These are phyloP conservation scores for Periphyllus acericola DNA, from an alignment of 2,888 invertebrate species.

Conservation along the genomic window DNA sequence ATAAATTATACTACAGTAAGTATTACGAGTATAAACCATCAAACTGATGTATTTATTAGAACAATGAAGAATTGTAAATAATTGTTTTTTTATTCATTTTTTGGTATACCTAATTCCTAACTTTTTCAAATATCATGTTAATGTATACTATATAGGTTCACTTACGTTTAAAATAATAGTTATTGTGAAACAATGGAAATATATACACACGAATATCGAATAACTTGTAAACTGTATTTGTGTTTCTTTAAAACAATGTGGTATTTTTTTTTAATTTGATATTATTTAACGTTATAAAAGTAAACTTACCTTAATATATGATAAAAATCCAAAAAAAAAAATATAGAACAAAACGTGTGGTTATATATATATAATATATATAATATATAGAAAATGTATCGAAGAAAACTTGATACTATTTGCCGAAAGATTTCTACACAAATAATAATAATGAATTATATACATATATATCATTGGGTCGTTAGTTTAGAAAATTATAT, in stretches of 20 bases:
- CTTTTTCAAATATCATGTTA: not conserved
- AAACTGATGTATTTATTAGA: not conserved
- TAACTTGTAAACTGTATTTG: not conserved
- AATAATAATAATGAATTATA: not conserved
- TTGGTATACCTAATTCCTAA: not conserved
- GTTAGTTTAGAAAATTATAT: slow-evolving; percentile 15
- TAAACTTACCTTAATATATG: not conserved
- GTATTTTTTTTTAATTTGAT: not conserved
- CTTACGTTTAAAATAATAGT: not conserved
- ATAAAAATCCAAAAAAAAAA: not conserved
- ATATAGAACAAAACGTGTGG: not conserved
- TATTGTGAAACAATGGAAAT: slow-evolving; percentile 23
- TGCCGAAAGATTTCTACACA: not conserved
- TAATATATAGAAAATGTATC: not conserved
- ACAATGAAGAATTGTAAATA: not conserved
- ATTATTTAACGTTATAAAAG: not conserved
- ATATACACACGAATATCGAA: not conserved
- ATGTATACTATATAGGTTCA: not conserved
- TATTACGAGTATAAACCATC: no score
- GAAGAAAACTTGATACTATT: not conserved
- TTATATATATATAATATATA: not conserved
- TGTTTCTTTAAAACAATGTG: not conserved
- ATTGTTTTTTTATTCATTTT: not conserved
- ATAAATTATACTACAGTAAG: not conserved
- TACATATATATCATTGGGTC: not conserved